phyloP scores from a whole-genome alignment of 2,888 invertebrate species.

The Pandemis corylana region DNA sequence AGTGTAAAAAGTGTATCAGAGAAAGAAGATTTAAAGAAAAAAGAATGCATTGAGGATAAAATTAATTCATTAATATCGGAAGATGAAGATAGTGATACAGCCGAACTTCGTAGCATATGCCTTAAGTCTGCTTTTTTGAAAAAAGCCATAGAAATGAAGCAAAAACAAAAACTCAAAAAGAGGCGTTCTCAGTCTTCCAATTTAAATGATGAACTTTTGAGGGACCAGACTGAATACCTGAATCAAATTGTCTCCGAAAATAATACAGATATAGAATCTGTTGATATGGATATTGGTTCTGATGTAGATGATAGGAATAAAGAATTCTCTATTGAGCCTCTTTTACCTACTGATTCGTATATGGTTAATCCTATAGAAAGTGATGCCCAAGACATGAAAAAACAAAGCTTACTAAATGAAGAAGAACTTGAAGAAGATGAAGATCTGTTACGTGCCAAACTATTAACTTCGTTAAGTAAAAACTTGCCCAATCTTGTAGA shows the following conservation, averaged over 20 bases:
- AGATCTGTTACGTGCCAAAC: slow-evolving; percentile 84
- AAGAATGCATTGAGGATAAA: slow-evolving; percentile 19
- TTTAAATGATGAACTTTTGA: slow-evolving; percentile 62
- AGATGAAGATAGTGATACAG: slow-evolving; percentile 86
- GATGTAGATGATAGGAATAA: slow-evolving; percentile 73
- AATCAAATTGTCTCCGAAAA: slow-evolving; percentile 63
- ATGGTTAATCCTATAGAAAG: slow-evolving; percentile 43
- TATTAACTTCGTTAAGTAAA: slow-evolving; percentile 85
- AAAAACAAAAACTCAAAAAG: slow-evolving; percentile 73
- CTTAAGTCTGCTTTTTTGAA: slow-evolving; percentile 88
- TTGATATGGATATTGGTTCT: slow-evolving; percentile 82
- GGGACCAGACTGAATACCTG: slow-evolving; percentile 51
- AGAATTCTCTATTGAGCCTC: slow-evolving; percentile 52
- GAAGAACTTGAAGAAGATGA: slow-evolving; percentile 85
- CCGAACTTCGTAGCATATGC: slow-evolving; percentile 86
- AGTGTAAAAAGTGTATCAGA: slow-evolving; percentile 44
- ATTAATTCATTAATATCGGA: slow-evolving; percentile 61
- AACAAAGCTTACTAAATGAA: slow-evolving; percentile 48
- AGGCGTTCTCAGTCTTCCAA: slow-evolving; percentile 67
- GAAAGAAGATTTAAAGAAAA: slow-evolving; percentile 44
- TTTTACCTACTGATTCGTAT: slow-evolving; percentile 42
- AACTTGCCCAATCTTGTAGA: slow-evolving; percentile 78
- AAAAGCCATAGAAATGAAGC: slow-evolving; percentile 86
- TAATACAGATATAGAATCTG: slow-evolving; percentile 80
- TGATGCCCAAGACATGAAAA: slow-evolving; percentile 42